These are phyloP conservation scores for Gari tellinella DNA, from an alignment of 2,888 invertebrate species.

Conservation along the genomic window DNA sequence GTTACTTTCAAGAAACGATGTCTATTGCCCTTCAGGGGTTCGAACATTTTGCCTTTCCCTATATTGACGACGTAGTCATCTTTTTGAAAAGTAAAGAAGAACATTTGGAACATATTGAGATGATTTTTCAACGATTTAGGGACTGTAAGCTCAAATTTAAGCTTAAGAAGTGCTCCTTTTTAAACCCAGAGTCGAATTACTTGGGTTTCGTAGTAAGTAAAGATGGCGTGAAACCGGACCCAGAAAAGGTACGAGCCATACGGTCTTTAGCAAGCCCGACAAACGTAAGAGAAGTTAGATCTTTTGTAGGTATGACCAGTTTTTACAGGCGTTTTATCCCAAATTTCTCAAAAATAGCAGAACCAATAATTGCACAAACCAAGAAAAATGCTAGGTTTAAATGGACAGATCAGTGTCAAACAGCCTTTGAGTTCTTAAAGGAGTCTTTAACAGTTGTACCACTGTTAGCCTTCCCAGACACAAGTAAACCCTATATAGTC, in stretches of 20 bases:
- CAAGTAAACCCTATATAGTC: conserved; percentile 23
- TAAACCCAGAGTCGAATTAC: conserved; percentile 33
- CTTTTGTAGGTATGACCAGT: conserved; percentile 38
- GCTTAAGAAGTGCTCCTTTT: conserved; percentile 33
- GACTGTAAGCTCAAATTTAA: conserved; percentile 30
- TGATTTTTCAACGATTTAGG: conserved; percentile 2
- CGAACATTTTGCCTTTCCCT: conserved; percentile 22
- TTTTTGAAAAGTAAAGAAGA: background rate
- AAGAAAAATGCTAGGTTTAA: conserved; percentile 35
- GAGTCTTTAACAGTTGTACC: conserved; percentile 24
- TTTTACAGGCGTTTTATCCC: conserved; percentile 41
- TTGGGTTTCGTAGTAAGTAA: conserved; percentile 29
- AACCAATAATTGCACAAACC: conserved; percentile 36
- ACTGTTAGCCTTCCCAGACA: conserved; percentile 28
- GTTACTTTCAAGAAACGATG: conserved; percentile 39
- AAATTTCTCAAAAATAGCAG: conserved; percentile 34
- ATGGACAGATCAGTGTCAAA: conserved; percentile 27
- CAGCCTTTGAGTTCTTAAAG: conserved; percentile 36
- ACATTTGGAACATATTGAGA: background rate
- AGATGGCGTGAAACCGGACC: conserved; percentile 38
- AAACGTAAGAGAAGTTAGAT: conserved; percentile 26
- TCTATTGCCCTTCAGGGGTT: conserved; percentile 33
- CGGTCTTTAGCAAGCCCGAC: conserved; percentile 13
- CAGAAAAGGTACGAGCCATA: conserved; percentile 32
- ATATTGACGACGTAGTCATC: conserved; percentile 5